phyloP scores from a whole-genome alignment of 2,113 vertebrate species.

The Tetrax tetrax region DNA sequence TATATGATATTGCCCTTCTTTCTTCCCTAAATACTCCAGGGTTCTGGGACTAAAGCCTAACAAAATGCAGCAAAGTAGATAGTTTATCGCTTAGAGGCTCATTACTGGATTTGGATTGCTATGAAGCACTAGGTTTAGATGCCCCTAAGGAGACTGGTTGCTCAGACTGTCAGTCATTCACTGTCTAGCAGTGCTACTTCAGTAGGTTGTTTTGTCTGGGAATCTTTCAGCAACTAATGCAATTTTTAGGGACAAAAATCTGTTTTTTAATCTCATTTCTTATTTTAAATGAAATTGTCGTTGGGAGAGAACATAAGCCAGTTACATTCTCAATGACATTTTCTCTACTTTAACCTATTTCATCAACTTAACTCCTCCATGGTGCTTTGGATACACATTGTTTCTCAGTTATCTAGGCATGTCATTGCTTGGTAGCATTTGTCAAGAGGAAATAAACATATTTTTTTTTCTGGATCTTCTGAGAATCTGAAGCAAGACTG shows the following conservation, averaged over 20 bases:
- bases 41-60: background rate
- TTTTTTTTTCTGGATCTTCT: background rate
- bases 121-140: background rate
- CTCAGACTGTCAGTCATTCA: background rate
- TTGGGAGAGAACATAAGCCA: background rate
- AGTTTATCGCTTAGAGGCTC: background rate
- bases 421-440: background rate
- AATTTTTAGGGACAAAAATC: background rate
- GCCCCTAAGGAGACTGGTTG: background rate
- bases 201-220: background rate
- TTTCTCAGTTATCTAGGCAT: background rate
- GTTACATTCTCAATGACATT: background rate
- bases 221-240: background rate
- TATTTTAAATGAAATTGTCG: background rate
- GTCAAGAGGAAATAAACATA: background rate
- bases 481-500: background rate
- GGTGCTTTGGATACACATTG: background rate
- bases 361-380: background rate
- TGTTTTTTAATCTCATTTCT: background rate
- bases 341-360: background rate
- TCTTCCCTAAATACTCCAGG: background rate
- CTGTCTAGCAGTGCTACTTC: background rate
- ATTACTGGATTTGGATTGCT: background rate
- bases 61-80: background rate
- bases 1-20: background rate